Percentiles rank a stretch among this genome's conserved stretches.
phyloP scores from a whole-genome alignment of 2,888 invertebrate genomes.

The Hipparchia semele region DNA sequence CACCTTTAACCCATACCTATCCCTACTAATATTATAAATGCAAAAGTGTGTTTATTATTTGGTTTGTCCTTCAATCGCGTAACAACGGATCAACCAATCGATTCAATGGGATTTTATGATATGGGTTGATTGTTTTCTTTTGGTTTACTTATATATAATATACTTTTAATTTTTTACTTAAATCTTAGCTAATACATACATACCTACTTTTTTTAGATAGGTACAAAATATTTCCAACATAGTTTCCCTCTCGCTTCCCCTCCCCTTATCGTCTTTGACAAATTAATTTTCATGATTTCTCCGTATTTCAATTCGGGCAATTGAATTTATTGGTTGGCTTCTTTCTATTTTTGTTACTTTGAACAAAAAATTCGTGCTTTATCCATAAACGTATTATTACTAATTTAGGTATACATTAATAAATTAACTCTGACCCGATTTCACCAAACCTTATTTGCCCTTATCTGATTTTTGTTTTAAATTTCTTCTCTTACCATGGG shows the following conservation, averaged over 20 bases:
- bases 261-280: constrained; percentile 51
- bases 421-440: not conserved
- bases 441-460: not conserved
- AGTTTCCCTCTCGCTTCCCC: constrained; percentile 49
- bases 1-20: too few species aligned
- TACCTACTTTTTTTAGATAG: constrained; percentile 41
- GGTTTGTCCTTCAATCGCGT: too few species aligned
- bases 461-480: too few species aligned
- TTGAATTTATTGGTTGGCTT: constrained; percentile 31
- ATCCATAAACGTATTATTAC: not conserved
- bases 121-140: too few species aligned
- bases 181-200: too few species aligned
- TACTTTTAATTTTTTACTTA: too few species aligned
- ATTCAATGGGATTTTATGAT: too few species aligned
- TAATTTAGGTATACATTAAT: not conserved
- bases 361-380: not conserved
- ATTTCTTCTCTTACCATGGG: too few species aligned
- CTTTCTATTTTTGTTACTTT: constrained; percentile 15
- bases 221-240: constrained; percentile 48
- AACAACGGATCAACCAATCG: too few species aligned
- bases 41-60: too few species aligned
- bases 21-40: not conserved
- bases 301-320: constrained; percentile 49
- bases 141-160: too few species aligned
- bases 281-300: constrained; percentile 59